Base-by-base conservation (phyloP, 2,797 vertebrate species). In the Mastacembelus armatus region DNA sequence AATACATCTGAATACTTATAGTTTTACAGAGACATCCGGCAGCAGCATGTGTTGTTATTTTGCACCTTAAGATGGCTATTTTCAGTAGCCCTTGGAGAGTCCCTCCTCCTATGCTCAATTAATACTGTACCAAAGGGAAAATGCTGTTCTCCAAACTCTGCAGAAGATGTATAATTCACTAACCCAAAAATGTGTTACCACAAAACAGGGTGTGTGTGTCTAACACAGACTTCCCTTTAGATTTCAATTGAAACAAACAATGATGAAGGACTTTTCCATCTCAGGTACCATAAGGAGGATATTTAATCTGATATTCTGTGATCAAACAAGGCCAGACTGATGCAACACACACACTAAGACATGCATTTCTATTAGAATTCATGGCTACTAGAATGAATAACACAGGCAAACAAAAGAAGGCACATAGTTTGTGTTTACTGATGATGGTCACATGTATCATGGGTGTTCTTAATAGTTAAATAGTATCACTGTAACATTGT, bases 221-320 rank as follows among this genome's bases (percentile, higher is more conserved):
- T 33, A 64, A 16, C 29, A 39, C 58, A n/a, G n/a, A n/a, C 10
- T 22, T 45, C 11, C 10, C 30, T 60, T 63, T 64, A 40, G 47
- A 35, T 61, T 66, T 29, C 49, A 61, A 68, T 40, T 40, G 22
- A 70, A 48, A 70, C 55, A 72, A 66, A 58, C 33, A 66, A 51
- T 47, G 33, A n/a, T n/a, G 47, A 56, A 36, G 43, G 30, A 8
- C 8, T 48, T 62, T 21, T 47, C 30, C 11, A 38, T 66, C 43
- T 14, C 5, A 27, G 49, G 21, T 26, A 30, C 18, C 47, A 57
- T 50, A 56, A 48, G 58, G 35, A 65, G 27, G 35, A 68, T 73
- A 80, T 77, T 79, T 71, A 66, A 63, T 72, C 21, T 51, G 50
- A 50, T 74, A 35, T 58, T 57, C 48, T 77, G 43, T 74, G 56